Evolutionary conservation across 2,888 invertebrate genomes (phyloP), one percentile per base, ranked within the genome.

Genomic region (Sycophila texana): DNA sequence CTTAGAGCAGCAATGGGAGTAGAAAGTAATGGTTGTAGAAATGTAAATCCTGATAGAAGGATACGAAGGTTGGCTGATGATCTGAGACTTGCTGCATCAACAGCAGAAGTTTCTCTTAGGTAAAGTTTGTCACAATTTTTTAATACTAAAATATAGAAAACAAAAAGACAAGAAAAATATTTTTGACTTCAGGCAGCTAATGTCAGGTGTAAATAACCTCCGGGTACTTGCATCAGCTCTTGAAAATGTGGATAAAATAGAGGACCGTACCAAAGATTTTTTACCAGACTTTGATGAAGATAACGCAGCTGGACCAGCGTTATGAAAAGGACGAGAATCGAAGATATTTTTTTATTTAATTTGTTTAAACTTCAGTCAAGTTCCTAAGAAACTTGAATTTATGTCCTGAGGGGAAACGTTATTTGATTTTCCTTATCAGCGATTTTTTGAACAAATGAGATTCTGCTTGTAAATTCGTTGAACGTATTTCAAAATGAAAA

Each of bases 71-170:
- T 94, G 81, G 93, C 94, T 65, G 91, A 92, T 83, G 94, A 94
- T 86, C 89, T 94, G 83, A 90, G 93, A 82, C 90, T 91, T 77
- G 94, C 94, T 74, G 94, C 94, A 61, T 92, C 92, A 79, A 92
- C 92, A 70, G 94, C 94, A 4, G 94, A 94, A 90, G 91, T 91
- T 83, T 94, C 94, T 75, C 90, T 94, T 65, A 93, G 94, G 94
- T 94, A 87, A 84, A 76, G 2, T 66, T 55, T 16, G 20, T 61
- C 22, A 39, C 49, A 18, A 55, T 4, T 13, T 13, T 63, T 68
- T 68, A 55, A 20, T 16, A 5, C 1, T 5, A 67, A 16, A 13
- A 30, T 12, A 18, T 20, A 47, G 61, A 22, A 22, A 63, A 4
- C 13, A 65, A 20, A 67, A 58, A 55, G 39, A 16, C 26, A 39